phyloP scores from a whole-genome alignment of 2,113 vertebrate species.

The Procavia capensis region DNA sequence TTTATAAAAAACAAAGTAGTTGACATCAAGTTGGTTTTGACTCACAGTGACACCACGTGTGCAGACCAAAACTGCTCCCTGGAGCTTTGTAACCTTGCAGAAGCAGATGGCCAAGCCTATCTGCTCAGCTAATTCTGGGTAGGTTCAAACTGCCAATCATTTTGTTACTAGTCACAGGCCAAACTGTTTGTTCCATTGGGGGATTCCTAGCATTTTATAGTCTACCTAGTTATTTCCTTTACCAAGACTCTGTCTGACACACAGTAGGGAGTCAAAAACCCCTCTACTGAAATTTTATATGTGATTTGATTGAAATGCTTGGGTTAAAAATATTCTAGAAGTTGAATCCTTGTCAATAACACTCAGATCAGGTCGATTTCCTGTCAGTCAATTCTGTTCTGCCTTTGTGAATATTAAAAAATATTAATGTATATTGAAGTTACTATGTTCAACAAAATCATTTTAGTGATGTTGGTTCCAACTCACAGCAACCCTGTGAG shows the following conservation, averaged over 20 bases:
- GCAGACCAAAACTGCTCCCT: background rate
- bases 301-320: background rate
- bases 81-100: background rate
- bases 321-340: background rate
- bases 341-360: background rate
- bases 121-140: background rate
- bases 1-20: background rate
- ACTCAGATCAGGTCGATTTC: background rate
- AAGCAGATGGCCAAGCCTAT: background rate
- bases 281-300: background rate
- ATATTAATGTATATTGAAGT: background rate
- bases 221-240: background rate
- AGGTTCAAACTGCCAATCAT: background rate
- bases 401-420: background rate
- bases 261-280: background rate
- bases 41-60: background rate
- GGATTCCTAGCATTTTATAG: background rate
- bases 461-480: too few relatives aligned
- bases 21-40: background rate
- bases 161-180: background rate
- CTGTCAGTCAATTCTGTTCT: background rate
- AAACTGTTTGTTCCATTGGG: background rate
- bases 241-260: background rate
- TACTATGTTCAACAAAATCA: background rate
- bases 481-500: too few relatives aligned